phyloP scores from a whole-genome alignment of 2,888 invertebrate species.

The Harmothoe impar region DNA sequence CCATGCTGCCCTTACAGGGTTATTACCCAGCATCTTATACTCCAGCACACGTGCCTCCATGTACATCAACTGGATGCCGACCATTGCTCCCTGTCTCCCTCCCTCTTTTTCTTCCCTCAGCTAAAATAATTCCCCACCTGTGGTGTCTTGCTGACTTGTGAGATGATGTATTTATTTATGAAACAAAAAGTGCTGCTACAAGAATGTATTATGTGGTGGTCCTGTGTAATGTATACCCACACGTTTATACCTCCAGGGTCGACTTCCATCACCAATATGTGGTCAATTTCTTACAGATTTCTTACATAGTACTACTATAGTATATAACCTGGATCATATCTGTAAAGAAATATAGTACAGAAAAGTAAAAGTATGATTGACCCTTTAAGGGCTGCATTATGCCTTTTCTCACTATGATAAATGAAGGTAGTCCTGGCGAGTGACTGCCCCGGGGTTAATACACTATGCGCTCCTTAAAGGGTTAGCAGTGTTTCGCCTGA shows the following conservation, averaged over 20 bases:
- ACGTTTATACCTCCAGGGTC: too few relatives aligned
- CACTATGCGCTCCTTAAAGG: too few relatives aligned
- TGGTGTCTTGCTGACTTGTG: neutral
- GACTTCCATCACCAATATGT: neutral
- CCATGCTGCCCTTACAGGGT: too few relatives aligned
- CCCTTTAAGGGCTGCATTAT: too few relatives aligned
- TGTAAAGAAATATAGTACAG: too few relatives aligned
- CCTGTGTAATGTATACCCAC: neutral
- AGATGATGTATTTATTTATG: neutral
- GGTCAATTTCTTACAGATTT: neutral
- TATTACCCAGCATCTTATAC: too few relatives aligned
- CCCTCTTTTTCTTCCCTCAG: neutral
- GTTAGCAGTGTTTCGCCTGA: too few relatives aligned
- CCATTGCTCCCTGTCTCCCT: neutral
- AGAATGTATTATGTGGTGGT: neutral
- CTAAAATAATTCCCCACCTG: neutral
- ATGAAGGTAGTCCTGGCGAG: too few relatives aligned
- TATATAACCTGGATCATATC: too few relatives aligned
- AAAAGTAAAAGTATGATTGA: too few relatives aligned
- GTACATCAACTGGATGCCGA: neutral
- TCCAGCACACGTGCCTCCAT: neutral
- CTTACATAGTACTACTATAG: neutral
- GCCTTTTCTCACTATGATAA: too few relatives aligned
- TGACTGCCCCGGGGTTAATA: too few relatives aligned
- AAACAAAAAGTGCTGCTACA: constrained; percentile 13